Percentiles rank a stretch among this genome's conserved stretches.
phyloP scores from a whole-genome alignment of 2,888 invertebrate species.

The Glaucopsyche alexis region DNA sequence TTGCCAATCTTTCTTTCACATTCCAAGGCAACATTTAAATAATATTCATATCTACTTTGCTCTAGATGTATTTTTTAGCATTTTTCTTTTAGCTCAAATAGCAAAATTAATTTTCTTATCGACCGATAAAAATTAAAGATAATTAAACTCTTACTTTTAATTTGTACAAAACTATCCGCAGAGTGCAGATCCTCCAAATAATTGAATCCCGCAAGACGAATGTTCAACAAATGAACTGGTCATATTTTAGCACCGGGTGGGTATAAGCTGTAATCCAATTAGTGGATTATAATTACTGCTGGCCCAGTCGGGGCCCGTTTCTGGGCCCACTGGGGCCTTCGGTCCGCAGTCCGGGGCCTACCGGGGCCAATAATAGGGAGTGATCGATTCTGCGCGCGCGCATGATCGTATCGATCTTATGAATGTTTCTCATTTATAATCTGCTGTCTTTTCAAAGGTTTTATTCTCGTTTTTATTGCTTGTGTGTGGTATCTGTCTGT shows the following conservation, averaged over 20 bases:
- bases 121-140: neutral
- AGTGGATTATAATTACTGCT: constrained; percentile 49
- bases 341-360: neutral
- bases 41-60: too few relatives aligned
- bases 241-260: constrained; percentile 14
- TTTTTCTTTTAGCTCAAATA: too few relatives aligned
- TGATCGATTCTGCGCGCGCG: constrained; percentile 46
- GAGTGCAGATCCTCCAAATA: neutral
- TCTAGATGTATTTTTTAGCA: too few relatives aligned
- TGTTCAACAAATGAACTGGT: neutral
- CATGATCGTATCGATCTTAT: constrained; percentile 28
- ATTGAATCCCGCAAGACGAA: neutral
- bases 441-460: neutral
- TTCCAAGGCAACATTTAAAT: too few relatives aligned
- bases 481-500: neutral
- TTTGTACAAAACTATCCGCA: neutral
- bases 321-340: neutral
- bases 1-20: too few relatives aligned
- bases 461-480: neutral
- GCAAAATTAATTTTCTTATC: too few relatives aligned
- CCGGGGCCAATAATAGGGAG: constrained; percentile 44
- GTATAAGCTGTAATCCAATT: constrained; percentile 46
- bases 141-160: neutral
- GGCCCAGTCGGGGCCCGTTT: constrained; percentile 27
- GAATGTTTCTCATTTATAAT: neutral